Percentiles rank a stretch among this genome's conserved stretches.
phyloP scores from a whole-genome alignment of 37 sponge, comb jelly and placozoan genomes.

The Chondrosia reniformis region DNA sequence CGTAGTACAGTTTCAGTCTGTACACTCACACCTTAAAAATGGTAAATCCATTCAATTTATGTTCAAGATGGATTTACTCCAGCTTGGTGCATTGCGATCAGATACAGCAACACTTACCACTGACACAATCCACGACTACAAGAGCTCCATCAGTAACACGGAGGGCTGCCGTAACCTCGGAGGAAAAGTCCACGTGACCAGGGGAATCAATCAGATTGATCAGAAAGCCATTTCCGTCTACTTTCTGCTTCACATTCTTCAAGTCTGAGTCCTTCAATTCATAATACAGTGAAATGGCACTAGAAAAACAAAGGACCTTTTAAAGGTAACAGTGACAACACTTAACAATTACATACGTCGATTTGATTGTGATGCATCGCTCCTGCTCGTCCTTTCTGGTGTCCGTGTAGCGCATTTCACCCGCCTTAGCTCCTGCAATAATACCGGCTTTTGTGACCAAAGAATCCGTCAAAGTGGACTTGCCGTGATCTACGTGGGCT shows the following conservation, averaged over 20 bases:
- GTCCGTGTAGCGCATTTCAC: constrained; percentile 96
- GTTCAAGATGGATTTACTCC: background rate
- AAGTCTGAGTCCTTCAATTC: constrained; percentile 85
- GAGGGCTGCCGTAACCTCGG: constrained; percentile 97
- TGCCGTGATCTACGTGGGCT: constrained; percentile 99
- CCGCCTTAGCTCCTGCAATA: constrained; percentile 90
- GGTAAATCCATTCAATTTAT: background rate
- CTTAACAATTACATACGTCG: constrained; percentile 77
- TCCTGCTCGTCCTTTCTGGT: constrained; percentile 99
- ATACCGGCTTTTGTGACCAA: constrained; percentile 98
- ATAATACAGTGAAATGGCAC: constrained; percentile 95
- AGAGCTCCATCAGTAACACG: constrained; percentile 98
- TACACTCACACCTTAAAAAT: constrained; percentile 84
- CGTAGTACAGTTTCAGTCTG: constrained; percentile 98
- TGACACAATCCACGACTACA: constrained; percentile 98
- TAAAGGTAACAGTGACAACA: background rate
- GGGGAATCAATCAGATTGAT: constrained; percentile 99
- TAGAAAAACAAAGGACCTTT: background rate
- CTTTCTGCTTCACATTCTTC: constrained; percentile 65
- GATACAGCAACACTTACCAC: constrained; percentile 59
- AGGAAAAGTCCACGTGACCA: constrained; percentile 97
- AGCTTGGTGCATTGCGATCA: too few relatives aligned
- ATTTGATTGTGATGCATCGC: constrained; percentile 99
- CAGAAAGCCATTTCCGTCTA: constrained; percentile 90
- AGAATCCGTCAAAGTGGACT: constrained; percentile 97